Percentiles rank a stretch among this genome's conserved stretches.
phyloP scores from a whole-genome alignment of 1,140 invertebrate genomes.

The Hetaerina americana region DNA sequence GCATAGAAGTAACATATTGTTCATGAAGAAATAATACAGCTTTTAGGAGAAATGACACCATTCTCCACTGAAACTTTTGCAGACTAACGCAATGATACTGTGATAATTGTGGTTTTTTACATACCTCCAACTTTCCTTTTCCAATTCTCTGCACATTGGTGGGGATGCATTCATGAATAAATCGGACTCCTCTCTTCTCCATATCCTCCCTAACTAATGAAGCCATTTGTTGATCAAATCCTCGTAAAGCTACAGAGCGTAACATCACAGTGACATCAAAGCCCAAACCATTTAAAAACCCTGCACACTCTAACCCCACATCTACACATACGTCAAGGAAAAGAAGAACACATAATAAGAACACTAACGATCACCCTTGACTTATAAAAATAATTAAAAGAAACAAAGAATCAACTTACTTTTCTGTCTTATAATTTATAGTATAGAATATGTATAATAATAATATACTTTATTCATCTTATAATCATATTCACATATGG shows the following conservation, averaged over 20 bases:
- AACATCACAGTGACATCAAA: slow-evolving; percentile 84
- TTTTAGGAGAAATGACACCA: too few relatives aligned
- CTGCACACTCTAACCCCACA: slow-evolving; percentile 93
- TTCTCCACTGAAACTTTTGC: too few relatives aligned
- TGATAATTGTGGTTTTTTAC: too few relatives aligned
- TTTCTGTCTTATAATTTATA: too few relatives aligned
- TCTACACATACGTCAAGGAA: slow-evolving; percentile 34
- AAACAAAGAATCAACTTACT: too few relatives aligned
- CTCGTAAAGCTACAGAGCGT: slow-evolving; percentile 81
- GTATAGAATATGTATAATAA: too few relatives aligned
- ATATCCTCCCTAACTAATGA: slow-evolving; percentile 70
- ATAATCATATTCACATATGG: too few relatives aligned
- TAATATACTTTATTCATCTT: too few relatives aligned
- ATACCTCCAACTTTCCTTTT: slow-evolving; percentile 53
- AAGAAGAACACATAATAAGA: slow-evolving; percentile 18
- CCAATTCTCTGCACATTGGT: slow-evolving; percentile 55
- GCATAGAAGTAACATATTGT: too few relatives aligned
- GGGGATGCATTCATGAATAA: slow-evolving; percentile 67
- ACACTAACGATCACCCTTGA: slow-evolving; percentile 4
- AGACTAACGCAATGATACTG: too few relatives aligned
- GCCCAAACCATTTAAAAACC: slow-evolving; percentile 81
- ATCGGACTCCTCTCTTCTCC: slow-evolving; percentile 69
- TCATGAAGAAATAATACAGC: too few relatives aligned
- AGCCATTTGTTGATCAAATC: slow-evolving; percentile 97
- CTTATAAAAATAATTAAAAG: too few relatives aligned